Conservation (phyloP, 35 echinoderm and acorn worm genomes). For the Heliocidaris tuberculata region DNA sequence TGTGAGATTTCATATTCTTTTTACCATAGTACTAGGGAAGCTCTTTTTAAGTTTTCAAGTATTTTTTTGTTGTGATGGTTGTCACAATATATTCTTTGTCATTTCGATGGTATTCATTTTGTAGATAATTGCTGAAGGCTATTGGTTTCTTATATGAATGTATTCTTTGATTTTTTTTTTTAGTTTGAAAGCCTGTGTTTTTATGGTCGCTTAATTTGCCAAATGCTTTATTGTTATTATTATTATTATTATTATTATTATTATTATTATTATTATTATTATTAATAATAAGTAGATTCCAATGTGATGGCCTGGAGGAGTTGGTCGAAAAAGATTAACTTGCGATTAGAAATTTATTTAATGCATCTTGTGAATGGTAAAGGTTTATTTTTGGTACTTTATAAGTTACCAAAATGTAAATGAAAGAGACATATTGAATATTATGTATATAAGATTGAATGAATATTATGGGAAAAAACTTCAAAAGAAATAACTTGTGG, state of each 20-base stretch:
- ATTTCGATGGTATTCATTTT: slow-evolving; percentile 13
- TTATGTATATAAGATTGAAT: neutral
- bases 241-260: neutral
- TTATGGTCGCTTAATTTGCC: neutral
- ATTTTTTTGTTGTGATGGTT: neutral
- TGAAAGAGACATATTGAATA: slow-evolving; percentile 12
- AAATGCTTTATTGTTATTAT: neutral
- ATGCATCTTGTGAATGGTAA: neutral
- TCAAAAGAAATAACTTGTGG: neutral
- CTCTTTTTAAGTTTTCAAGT: neutral
- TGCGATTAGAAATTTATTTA: neutral
- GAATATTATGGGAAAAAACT: slow-evolving; percentile 4
- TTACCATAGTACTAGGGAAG: neutral
- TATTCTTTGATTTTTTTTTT: slow-evolving; percentile 2
- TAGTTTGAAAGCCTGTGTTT: neutral
- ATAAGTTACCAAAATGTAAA: slow-evolving; percentile 13
- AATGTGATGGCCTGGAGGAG: neutral
- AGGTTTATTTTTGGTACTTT: slow-evolving; percentile 8
- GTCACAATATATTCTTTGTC: neutral
- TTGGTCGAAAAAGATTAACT: neutral
- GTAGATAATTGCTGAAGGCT: neutral
- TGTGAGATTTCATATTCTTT: neutral
- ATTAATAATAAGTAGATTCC: neutral
- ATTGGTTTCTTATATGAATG: neutral
- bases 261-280: neutral